These are phyloP conservation scores for Paelopatides confundens DNA, from an alignment of 53 echinoderm and acorn worm genomes.

Conservation along the genomic window DNA sequence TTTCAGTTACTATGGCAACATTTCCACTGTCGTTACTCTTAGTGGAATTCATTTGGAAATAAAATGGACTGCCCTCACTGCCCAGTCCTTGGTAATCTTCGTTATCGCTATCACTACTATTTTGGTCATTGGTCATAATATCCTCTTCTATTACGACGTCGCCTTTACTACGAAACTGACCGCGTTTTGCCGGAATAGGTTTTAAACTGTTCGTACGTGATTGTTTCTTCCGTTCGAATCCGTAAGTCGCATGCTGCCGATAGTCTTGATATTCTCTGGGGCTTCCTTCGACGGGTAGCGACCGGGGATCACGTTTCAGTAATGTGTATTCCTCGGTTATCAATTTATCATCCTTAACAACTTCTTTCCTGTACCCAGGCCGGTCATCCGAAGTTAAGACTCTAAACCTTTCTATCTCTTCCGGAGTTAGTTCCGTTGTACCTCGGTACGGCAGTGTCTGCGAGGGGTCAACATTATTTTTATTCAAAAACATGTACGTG, in stretches of 20 bases:
- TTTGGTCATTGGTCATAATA: not conserved
- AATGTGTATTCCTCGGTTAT: not conserved
- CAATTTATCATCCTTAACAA: not conserved
- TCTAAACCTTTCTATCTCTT: conserved; percentile 6
- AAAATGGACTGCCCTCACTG: conserved; percentile 14
- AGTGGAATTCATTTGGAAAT: conserved; percentile 20
- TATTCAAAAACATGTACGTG: conserved; percentile 6
- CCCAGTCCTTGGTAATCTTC: not conserved
- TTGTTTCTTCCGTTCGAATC: not conserved
- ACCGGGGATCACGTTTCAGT: conserved; percentile 18
- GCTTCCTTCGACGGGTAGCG: conserved; percentile 14
- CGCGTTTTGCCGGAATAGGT: conserved; percentile 21
- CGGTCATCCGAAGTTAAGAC: not conserved
- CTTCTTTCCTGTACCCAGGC: conserved; percentile 3
- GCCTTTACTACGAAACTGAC: not conserved
- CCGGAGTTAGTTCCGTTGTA: not conserved
- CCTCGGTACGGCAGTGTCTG: not conserved
- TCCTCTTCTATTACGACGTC: not conserved
- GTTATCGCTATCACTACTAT: conserved; percentile 25
- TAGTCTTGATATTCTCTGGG: not conserved
- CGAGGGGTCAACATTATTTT: not conserved
- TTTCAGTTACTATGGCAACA: not conserved
- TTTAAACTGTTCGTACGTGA: not conserved
- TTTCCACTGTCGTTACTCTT: not conserved
- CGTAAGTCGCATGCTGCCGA: conserved; percentile 25